A percentile compares a stretch with the other conserved stretches of the same genome.
Conservation (phyloP, 2,888 invertebrate species). For the Chymomyza procnemis region DNA sequence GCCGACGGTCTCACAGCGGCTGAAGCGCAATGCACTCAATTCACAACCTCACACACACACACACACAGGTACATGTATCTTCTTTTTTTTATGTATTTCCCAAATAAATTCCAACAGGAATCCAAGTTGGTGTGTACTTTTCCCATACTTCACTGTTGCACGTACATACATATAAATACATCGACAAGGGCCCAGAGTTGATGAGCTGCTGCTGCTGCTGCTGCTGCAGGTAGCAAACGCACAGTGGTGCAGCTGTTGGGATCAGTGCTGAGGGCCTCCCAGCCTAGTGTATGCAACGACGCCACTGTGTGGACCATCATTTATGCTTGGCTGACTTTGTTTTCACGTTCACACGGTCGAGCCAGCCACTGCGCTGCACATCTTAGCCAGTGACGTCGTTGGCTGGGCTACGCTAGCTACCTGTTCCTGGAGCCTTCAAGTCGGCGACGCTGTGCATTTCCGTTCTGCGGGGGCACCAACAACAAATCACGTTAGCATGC, state of each 20-base stretch:
- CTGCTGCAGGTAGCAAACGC: conserved; percentile 65
- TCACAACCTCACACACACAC: conserved; percentile 4
- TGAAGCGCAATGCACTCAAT: conserved; percentile 12
- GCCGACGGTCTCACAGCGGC: neutral
- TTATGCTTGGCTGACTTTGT: conserved; percentile 74
- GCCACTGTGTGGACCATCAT: conserved; percentile 66
- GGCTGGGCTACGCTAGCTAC: conserved; percentile 50
- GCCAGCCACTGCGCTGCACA: conserved; percentile 41
- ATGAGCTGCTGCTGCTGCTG: conserved; percentile 70
- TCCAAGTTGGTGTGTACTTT: conserved; percentile 75
- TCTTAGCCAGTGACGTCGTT: conserved; percentile 58
- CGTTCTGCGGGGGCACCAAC: conserved; percentile 28
- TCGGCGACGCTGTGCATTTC: conserved; percentile 59
- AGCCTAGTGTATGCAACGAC: neutral
- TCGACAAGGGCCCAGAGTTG: conserved; percentile 68
- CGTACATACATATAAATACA: conserved; percentile 60
- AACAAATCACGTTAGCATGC: conserved; percentile 17
- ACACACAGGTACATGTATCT: conserved; percentile 6
- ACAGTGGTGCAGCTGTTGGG: conserved; percentile 41
- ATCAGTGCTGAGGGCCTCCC: neutral
- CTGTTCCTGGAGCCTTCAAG: conserved; percentile 57
- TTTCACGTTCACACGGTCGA: conserved; percentile 71
- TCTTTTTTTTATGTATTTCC: conserved; percentile 70
- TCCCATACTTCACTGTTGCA: conserved; percentile 67
- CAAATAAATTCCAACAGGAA: conserved; percentile 77